These are phyloP conservation scores for Saguinus midas DNA, from an alignment of 2,113 vertebrate genomes.

Conservation along the genomic window DNA sequence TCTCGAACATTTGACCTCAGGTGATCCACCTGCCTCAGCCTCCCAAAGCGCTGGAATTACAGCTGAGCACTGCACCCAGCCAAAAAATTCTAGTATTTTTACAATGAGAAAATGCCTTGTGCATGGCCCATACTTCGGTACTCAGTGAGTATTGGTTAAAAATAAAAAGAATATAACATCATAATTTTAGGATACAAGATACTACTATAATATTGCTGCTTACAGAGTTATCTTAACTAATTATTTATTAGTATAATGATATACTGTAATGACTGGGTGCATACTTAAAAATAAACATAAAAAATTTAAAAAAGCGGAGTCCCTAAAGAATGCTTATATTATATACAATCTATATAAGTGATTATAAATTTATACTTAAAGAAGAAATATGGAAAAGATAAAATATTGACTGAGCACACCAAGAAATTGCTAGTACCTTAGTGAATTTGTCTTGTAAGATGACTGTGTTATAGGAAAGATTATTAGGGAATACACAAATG, in stretches of 20 bases:
- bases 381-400: not conserved
- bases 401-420: constrained; percentile 6
- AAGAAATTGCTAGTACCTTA: not conserved
- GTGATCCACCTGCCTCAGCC: too few species aligned
- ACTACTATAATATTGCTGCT: constrained; percentile 39
- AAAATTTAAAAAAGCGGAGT: not conserved
- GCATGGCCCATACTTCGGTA: not conserved
- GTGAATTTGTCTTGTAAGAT: constrained; percentile 45
- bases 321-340: not conserved
- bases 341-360: not conserved
- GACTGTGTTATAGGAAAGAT: constrained; percentile 60
- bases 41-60: too few species aligned
- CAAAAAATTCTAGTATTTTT: not conserved
- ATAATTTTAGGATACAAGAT: not conserved
- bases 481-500: constrained; percentile 67
- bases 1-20: too few species aligned
- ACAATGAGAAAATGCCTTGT: constrained; percentile 25
- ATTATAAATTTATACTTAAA: not conserved
- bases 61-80: too few species aligned
- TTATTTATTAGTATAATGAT: constrained; percentile 45
- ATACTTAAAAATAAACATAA: not conserved
- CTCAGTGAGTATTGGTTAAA: not conserved
- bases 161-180: not conserved
- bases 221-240: constrained; percentile 8
- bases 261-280: not conserved